phyloP scores from a whole-genome alignment of 1,140 invertebrate genomes.

The Paralvinella palmiformis region DNA sequence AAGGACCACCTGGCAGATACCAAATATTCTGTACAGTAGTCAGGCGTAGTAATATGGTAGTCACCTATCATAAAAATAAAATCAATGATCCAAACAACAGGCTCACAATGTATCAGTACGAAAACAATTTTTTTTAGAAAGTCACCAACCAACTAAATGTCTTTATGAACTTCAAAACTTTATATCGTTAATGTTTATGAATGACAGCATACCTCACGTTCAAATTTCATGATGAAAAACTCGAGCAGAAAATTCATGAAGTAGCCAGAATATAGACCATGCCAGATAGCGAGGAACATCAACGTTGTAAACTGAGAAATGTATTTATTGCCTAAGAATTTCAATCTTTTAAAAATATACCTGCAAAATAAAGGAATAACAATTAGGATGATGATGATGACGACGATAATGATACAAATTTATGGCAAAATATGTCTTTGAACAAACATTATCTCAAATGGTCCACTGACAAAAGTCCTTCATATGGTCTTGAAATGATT shows the following conservation, averaged over 20 bases:
- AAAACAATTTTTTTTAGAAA: neutral
- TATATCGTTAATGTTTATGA: neutral
- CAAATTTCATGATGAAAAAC: slow-evolving; percentile 75
- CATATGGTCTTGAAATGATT: too few relatives aligned
- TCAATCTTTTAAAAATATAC: slow-evolving; percentile 83
- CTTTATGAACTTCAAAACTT: neutral
- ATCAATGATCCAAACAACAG: neutral
- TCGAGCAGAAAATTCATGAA: slow-evolving; percentile 88
- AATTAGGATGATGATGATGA: too few relatives aligned
- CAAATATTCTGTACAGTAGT: slow-evolving; percentile 32
- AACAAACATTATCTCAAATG: too few relatives aligned
- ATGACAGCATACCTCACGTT: slow-evolving; percentile 66
- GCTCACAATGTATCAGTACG: neutral
- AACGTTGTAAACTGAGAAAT: slow-evolving; percentile 76
- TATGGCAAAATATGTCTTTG: slow-evolving; percentile 1
- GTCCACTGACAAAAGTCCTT: too few relatives aligned
- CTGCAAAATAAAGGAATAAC: slow-evolving; percentile 47
- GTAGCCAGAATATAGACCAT: slow-evolving; percentile 85
- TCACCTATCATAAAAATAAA: slow-evolving; percentile 31
- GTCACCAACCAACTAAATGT: neutral
- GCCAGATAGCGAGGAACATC: slow-evolving; percentile 85
- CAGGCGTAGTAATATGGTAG: slow-evolving; percentile 40
- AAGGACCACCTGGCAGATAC: neutral
- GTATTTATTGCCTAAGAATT: slow-evolving; percentile 79
- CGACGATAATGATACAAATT: too few relatives aligned